phyloP scores from a whole-genome alignment of 2,888 invertebrate genomes.

The Magallana nippona region DNA sequence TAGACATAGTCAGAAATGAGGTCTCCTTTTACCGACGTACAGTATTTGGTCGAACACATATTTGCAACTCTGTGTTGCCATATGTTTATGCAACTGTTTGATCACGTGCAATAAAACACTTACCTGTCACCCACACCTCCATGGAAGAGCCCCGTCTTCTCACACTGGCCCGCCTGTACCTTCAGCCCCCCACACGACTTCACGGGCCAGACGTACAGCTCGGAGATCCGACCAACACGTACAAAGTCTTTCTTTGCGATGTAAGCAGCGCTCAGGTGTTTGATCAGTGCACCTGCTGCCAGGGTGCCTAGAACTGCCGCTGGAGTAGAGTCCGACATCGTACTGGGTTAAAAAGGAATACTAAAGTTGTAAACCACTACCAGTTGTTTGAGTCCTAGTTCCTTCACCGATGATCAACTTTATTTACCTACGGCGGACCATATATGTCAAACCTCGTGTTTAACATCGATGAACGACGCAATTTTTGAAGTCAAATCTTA shows the following conservation, averaged over 20 bases:
- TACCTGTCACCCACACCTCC: slow-evolving; percentile 69
- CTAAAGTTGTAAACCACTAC: neutral
- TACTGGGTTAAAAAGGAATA: no score
- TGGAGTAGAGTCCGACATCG: neutral
- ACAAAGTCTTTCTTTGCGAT: slow-evolving; percentile 34
- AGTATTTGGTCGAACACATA: no score
- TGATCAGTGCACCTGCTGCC: slow-evolving; percentile 2
- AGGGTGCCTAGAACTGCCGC: slow-evolving; percentile 15
- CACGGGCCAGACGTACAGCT: slow-evolving; percentile 65
- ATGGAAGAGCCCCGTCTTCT: slow-evolving; percentile 53
- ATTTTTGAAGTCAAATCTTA: no score
- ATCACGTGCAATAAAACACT: slow-evolving; percentile 9
- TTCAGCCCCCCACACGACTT: slow-evolving; percentile 68
- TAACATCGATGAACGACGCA: no score
- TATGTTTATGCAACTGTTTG: neutral
- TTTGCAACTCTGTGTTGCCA: neutral
- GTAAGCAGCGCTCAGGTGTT: slow-evolving; percentile 4
- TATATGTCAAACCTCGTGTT: neutral
- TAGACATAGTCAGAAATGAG: no score
- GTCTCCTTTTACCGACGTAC: no score
- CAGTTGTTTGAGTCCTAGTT: no score
- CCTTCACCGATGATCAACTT: neutral
- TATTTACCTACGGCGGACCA: slow-evolving; percentile 21
- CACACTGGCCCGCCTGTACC: slow-evolving; percentile 56
- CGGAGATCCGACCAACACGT: slow-evolving; percentile 66